phyloP scores from a whole-genome alignment of 2,888 invertebrate species.

The Artemia sp. region DNA sequence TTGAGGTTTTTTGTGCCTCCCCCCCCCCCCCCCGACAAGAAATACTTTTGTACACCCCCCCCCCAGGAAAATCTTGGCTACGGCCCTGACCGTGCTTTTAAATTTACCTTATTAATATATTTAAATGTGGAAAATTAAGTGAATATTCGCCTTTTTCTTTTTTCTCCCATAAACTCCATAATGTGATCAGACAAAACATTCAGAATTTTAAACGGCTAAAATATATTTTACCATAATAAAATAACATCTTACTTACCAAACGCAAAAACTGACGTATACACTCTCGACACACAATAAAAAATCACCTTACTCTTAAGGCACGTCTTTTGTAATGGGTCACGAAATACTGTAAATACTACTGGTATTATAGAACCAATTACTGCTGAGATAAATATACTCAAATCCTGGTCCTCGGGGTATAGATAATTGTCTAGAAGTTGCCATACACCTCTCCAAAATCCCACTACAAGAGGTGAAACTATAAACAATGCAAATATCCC shows the following conservation, averaged over 20 bases:
- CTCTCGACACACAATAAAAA: conserved; percentile 31
- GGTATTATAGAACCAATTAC: conserved; percentile 39
- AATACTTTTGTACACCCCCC: too few species aligned
- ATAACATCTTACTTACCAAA: conserved; percentile 24
- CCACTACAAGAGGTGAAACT: conserved; percentile 61
- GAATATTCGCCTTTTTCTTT: too few species aligned
- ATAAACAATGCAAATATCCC: conserved; percentile 50
- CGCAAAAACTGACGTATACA: conserved; percentile 57
- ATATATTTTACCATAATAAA: conserved; percentile 22
- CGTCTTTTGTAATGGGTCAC: conserved; percentile 31
- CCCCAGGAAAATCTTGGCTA: too few species aligned
- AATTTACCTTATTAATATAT: too few species aligned
- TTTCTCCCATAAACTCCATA: too few species aligned
- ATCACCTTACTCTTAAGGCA: conserved; percentile 19
- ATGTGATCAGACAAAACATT: too few species aligned
- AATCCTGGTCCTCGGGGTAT: conserved; percentile 23
- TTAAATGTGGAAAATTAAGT: too few species aligned
- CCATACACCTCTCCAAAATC: conserved; percentile 77
- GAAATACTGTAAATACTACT: conserved; percentile 40
- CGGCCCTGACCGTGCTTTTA: too few species aligned
- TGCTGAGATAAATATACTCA: conserved; percentile 25
- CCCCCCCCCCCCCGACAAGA: too few species aligned
- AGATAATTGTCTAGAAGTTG: conserved; percentile 45
- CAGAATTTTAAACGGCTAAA: too few species aligned
- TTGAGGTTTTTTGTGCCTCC: too few species aligned